These are phyloP conservation scores for Pedetes capensis DNA, from an alignment of 2,113 vertebrate species.

Conservation along the genomic window DNA sequence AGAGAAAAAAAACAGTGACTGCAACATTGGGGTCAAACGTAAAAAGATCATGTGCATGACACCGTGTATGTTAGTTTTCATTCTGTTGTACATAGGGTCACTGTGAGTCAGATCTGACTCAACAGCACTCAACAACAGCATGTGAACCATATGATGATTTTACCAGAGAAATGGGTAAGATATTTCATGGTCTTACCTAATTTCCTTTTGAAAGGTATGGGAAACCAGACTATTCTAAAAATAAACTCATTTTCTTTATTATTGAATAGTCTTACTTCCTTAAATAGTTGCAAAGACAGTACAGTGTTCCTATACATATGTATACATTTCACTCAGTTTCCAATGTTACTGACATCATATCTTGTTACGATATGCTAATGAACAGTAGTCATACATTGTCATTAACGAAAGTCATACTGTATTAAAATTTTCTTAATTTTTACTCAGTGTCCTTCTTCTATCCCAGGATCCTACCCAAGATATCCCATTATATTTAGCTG, in stretches of 20 bases:
- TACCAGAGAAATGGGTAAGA: not conserved
- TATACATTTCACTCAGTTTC: not conserved
- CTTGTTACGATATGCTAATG: not conserved
- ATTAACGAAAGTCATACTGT: not conserved
- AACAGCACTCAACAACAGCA: too few relatives aligned
- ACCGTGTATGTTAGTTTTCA: too few relatives aligned
- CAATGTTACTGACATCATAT: fast-evolving
- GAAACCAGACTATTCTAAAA: not conserved
- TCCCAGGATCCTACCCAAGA: not conserved
- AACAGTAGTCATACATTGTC: not conserved
- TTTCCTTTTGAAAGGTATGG: not conserved
- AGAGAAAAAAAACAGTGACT: too few relatives aligned
- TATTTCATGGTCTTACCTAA: not conserved
- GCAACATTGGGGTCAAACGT: too few relatives aligned
- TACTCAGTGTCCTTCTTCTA: not conserved
- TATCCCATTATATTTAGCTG: too few relatives aligned
- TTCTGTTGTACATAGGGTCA: too few relatives aligned
- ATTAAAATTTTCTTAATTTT: not conserved
- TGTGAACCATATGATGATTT: too few relatives aligned
- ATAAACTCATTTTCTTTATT: not conserved
- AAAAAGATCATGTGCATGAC: too few relatives aligned
- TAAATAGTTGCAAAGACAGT: not conserved
- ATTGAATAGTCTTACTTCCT: not conserved
- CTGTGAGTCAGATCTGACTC: too few relatives aligned
- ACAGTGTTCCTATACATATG: not conserved